Base-by-base conservation (phyloP, 2,888 invertebrate genomes). In the Empis livida region DNA sequence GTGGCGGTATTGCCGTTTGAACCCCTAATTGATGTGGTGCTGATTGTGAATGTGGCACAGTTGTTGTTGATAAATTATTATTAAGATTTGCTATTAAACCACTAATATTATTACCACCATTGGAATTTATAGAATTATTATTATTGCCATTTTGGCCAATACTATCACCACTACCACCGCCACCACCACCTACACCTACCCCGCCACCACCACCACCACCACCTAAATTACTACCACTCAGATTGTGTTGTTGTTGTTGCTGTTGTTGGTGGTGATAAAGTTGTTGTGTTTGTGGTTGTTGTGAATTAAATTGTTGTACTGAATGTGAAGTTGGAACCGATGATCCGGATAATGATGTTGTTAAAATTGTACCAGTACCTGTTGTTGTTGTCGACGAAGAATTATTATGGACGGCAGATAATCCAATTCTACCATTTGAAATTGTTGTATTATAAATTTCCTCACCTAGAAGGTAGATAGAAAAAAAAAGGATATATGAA, bases 1-100 rank as follows among this genome's bases (percentile, higher is more conserved):
- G 65, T 38, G 64, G 60, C 46, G 61, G 61, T n/a, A 13, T n/a
- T 23, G 17, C 13, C 2, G 10, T 23, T 20, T n/a, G n/a, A n/a
- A 17, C 39, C 30, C 64, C 59, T 56, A 68, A 53, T 53, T 70
- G 69, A 56, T 69, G 68, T 43, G 65, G 68, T 43, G 65, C 69
- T 54, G 68, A 68, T 50, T 64, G 67, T 41, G 68, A 69, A 59
- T 70, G 58, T 64, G 75, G 60, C 42, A 68, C 67, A n/a, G 55
- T 56, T 37, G 59, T 59, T 51, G 62, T 59, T 47, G 57, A 56
- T 30, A 51, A 41, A 38, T 47, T 47, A 43, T 40, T 43, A 32
- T 40, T 35, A 6, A 46, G 46, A 39, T 44, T 51, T 38, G 50
- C 45, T n/a, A n/a, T 35, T n/a, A 35, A 13, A 35, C 35, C 35